Evolutionary conservation across 2,888 invertebrate genomes (phyloP).

Genomic region (Heliconius aoede): DNA sequence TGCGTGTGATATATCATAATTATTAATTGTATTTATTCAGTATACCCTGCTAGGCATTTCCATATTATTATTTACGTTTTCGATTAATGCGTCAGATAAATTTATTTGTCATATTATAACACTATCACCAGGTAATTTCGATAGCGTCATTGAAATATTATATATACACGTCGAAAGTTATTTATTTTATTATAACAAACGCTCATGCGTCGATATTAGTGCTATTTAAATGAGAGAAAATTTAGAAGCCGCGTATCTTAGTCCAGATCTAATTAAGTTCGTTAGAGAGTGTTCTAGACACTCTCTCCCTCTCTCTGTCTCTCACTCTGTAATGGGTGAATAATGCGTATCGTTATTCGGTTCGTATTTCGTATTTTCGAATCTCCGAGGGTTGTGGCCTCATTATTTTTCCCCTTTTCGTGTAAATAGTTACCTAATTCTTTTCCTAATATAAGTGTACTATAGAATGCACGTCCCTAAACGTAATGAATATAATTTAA

Average conservation of each 20-base stretch:
- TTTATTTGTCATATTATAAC: conserved; percentile 26
- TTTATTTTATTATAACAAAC: not conserved
- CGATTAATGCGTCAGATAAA: conserved; percentile 30
- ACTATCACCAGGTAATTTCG: conserved; percentile 8
- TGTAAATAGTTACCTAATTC: conserved; percentile 83
- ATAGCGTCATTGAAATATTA: conserved; percentile 7
- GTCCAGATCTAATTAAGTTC: conserved; percentile 50
- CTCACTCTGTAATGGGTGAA: conserved; percentile 67
- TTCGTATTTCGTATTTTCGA: conserved; percentile 71
- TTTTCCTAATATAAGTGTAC: conserved; percentile 76
- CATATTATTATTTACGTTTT: conserved; percentile 33
- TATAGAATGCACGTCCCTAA: conserved; percentile 82
- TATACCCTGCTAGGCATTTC: conserved; percentile 29
- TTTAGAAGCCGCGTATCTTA: conserved; percentile 43
- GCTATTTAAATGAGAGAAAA: not conserved
- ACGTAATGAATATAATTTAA: conserved; percentile 79
- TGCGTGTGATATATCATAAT: conserved; percentile 33
- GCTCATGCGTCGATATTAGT: not conserved
- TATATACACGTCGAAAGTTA: not conserved
- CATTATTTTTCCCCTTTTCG: conserved; percentile 83
- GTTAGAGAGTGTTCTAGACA: conserved; percentile 62
- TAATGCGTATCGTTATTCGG: conserved; percentile 66
- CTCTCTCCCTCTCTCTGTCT: conserved; percentile 58
- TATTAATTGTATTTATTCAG: conserved; percentile 39
- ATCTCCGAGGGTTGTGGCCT: conserved; percentile 84